phyloP scores from a whole-genome alignment of 2,113 vertebrate species.

The Phaethon lepturus region DNA sequence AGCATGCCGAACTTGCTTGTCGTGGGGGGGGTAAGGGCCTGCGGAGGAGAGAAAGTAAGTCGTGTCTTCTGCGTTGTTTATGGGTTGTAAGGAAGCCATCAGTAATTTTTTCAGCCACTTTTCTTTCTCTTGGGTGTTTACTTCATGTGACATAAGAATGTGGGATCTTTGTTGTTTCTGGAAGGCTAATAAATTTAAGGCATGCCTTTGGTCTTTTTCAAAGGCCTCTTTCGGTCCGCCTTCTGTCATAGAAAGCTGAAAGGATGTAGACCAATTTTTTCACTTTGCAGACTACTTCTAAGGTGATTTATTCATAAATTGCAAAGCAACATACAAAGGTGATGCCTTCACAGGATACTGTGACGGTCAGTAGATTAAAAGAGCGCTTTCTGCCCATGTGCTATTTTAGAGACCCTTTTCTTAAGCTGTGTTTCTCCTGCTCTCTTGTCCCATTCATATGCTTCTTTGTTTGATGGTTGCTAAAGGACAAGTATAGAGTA shows the following conservation, averaged over 20 bases:
- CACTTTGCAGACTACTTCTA: not conserved
- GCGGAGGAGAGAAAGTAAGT: not conserved
- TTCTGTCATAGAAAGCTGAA: not conserved
- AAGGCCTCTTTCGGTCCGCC: not conserved
- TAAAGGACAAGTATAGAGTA: not conserved
- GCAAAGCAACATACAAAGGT: not conserved
- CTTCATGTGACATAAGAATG: not conserved
- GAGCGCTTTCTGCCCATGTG: not conserved
- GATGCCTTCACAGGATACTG: not conserved
- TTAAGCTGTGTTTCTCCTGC: not conserved
- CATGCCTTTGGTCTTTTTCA: not conserved
- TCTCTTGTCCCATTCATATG: rapidly evolving
- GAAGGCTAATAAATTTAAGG: too few species aligned
- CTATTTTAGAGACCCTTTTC: not conserved
- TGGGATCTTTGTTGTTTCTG: not conserved
- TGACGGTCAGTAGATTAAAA: not conserved
- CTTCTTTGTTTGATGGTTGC: not conserved
- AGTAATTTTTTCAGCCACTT: not conserved
- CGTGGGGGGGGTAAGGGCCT: too few species aligned
- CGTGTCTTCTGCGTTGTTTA: rapidly evolving
- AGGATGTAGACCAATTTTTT: not conserved
- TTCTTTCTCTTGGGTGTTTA: not conserved
- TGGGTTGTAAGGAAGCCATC: rapidly evolving
- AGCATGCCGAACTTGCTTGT: rapidly evolving
- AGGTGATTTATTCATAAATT: not conserved